These are phyloP conservation scores for Habroteleia sp. DNA, from an alignment of 2,888 invertebrate species.

Conservation along the genomic window DNA sequence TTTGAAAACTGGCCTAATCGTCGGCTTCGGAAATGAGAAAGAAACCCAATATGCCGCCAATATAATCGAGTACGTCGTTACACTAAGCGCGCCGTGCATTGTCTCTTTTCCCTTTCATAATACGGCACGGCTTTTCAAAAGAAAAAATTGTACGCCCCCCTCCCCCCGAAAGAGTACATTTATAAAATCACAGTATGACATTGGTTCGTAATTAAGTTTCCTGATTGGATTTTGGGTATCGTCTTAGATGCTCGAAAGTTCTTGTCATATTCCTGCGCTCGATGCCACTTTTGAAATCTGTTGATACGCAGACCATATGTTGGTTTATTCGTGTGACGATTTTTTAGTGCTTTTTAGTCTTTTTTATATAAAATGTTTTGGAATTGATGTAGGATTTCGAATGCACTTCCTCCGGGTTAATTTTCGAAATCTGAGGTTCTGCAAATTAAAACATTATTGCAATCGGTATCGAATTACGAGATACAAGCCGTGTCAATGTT, in stretches of 20 bases:
- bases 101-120: constrained; percentile 42
- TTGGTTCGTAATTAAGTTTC: constrained; percentile 29
- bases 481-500: too few relatives aligned
- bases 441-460: too few relatives aligned
- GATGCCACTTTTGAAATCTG: constrained; percentile 1
- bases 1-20: constrained; percentile 80
- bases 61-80: constrained; percentile 63
- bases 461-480: too few relatives aligned
- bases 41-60: constrained; percentile 69
- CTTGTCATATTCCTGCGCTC: constrained; percentile 1
- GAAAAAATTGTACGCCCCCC: constrained; percentile 28
- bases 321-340: too few relatives aligned
- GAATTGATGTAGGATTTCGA: too few relatives aligned
- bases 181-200: constrained; percentile 49
- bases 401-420: too few relatives aligned
- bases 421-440: too few relatives aligned
- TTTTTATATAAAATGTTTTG: too few relatives aligned
- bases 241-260: constrained; percentile 6
- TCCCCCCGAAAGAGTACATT: constrained; percentile 36
- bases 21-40: constrained; percentile 75
- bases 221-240: constrained; percentile 30
- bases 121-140: constrained; percentile 44
- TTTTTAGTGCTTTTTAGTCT: too few relatives aligned
- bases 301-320: too few relatives aligned
- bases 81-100: constrained; percentile 52